A percentile compares a stretch with the other conserved stretches of the same genome.
Evolutionary conservation across 2,888 invertebrate species (phyloP).

Genomic region (Chaetoderma sp.): DNA sequence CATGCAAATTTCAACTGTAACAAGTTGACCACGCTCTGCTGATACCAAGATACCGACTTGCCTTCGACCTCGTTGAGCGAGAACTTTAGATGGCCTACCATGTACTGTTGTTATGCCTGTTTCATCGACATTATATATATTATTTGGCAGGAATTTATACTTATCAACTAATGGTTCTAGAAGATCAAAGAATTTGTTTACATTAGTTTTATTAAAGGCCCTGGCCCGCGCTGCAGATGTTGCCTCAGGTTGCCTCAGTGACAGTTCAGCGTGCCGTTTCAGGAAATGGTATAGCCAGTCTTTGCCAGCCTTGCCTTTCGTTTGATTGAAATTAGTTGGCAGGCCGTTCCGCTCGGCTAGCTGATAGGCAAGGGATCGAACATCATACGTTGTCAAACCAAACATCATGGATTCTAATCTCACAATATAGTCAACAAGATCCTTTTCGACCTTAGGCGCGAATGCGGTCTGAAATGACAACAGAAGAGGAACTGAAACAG

Average conservation of each 20-base stretch:
- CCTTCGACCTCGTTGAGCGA: neutral
- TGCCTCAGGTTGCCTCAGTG: constrained; percentile 12
- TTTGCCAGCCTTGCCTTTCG: constrained; percentile 7
- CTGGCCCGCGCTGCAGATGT: constrained; percentile 16
- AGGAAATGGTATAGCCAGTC: constrained; percentile 12
- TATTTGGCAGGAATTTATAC: neutral
- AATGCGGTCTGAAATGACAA: too few species aligned
- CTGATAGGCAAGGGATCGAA: constrained; percentile 11
- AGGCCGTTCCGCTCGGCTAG: constrained; percentile 10
- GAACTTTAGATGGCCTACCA: neutral
- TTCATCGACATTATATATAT: constrained; percentile 1
- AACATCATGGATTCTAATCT: constrained; percentile 8
- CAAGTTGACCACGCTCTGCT: neutral
- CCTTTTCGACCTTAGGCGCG: too few species aligned
- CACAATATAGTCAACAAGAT: too few species aligned
- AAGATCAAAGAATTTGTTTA: constrained; percentile 19
- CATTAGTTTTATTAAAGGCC: constrained; percentile 20
- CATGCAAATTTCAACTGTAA: neutral
- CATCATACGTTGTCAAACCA: constrained; percentile 11
- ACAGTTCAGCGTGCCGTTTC: neutral
- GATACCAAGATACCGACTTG: neutral
- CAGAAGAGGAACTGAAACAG: too few species aligned
- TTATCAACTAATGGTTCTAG: constrained; percentile 3
- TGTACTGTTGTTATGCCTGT: neutral
- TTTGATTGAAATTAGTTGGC: constrained; percentile 9